Conservation (phyloP, 2,888 invertebrate species). For the Poecilus cupreus region DNA sequence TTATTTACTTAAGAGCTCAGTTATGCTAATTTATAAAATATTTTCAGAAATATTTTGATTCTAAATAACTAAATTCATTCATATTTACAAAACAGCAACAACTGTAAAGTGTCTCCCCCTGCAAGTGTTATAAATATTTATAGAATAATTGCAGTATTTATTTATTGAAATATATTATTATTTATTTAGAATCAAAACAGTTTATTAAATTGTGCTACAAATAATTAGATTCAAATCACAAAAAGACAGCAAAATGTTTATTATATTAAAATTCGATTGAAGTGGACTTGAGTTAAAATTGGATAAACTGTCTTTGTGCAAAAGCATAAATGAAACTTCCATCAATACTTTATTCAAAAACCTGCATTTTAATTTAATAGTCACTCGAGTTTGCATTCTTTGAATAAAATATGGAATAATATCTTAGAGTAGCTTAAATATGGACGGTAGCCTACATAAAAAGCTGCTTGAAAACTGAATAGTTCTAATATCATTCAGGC, state of each 20-base stretch:
- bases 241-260: neutral
- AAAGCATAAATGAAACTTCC: neutral
- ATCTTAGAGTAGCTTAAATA: conserved; percentile 35
- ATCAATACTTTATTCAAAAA: neutral
- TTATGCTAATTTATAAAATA: neutral
- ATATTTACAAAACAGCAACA: too few species aligned
- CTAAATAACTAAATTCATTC: neutral
- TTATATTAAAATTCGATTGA: conserved; percentile 19
- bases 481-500: conserved; percentile 41
- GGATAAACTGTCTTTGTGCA: neutral
- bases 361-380: neutral
- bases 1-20: conserved; percentile 5
- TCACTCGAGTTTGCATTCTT: conserved; percentile 1
- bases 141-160: too few species aligned
- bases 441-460: conserved; percentile 56
- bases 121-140: neutral
- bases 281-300: neutral
- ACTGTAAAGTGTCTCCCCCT: neutral
- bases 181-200: conserved; percentile 15
- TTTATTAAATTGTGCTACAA: conserved; percentile 21
- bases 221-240: neutral
- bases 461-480: conserved; percentile 40
- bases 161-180: neutral
- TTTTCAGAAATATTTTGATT: neutral
- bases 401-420: conserved; percentile 8